These are phyloP conservation scores for Gila robusta DNA, from an alignment of 2,797 vertebrate species.

Conservation along the genomic window DNA sequence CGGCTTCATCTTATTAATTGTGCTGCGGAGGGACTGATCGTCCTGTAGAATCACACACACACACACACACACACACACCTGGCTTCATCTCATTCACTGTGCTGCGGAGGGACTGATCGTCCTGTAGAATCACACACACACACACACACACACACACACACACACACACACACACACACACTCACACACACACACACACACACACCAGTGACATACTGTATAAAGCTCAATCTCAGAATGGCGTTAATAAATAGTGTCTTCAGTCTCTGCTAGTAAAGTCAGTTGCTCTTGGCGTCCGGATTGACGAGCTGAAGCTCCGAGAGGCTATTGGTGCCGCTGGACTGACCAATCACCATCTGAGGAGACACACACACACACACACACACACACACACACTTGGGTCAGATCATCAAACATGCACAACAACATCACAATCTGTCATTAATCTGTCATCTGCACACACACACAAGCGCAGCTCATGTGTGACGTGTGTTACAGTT, in stretches of 20 bases:
- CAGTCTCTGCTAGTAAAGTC: conserved; percentile 77
- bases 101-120: background rate
- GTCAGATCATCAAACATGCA: no score
- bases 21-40: background rate
- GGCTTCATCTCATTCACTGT: background rate
- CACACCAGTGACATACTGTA: conserved; percentile 68
- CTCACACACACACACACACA: conserved; percentile 61
- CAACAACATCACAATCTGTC: no score
- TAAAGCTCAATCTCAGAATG: conserved; percentile 78
- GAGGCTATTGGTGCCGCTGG: conserved; percentile 91
- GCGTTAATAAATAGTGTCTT: conserved; percentile 96
- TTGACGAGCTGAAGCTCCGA: conserved; percentile 97
- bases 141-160: conserved; percentile 71
- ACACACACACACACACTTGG: no score
- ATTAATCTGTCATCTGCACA: no score
- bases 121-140: conserved; percentile 65
- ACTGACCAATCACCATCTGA: conserved; percentile 97
- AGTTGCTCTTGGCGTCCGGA: conserved; percentile 90
- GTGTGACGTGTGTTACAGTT: no score
- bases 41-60: conserved; percentile 64
- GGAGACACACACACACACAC: conserved; percentile 53
- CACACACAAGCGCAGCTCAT: no score
- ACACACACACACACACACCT: no score
- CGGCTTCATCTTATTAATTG: background rate
- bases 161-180: conserved; percentile 71